phyloP scores from a whole-genome alignment of 1,140 invertebrate genomes.

The Drosophila willistoni region DNA sequence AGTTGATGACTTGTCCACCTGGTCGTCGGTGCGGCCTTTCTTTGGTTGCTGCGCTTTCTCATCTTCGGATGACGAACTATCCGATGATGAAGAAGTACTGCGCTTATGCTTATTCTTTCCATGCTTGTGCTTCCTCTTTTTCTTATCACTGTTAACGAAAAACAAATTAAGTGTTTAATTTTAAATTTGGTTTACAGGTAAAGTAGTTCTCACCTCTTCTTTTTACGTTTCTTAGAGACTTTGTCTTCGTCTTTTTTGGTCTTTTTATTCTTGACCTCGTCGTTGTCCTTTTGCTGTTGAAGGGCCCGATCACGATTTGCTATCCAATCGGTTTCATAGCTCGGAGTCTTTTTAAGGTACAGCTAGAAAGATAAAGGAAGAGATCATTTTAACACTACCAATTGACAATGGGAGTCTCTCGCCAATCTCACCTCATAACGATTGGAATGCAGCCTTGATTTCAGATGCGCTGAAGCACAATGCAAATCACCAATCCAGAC shows the following conservation, averaged over 20 bases:
- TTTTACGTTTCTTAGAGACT: conserved; percentile 73
- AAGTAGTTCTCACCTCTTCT: conserved; percentile 60
- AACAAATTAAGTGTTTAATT: not conserved
- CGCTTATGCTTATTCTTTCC: conserved; percentile 84
- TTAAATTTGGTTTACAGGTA: not conserved
- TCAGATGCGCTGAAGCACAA: conserved; percentile 92
- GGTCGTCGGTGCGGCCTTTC: conserved; percentile 43
- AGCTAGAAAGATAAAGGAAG: conserved; percentile 84
- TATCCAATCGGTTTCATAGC: conserved; percentile 93
- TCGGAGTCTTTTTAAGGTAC: conserved; percentile 91
- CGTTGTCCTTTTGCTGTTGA: conserved; percentile 83
- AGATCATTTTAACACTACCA: not conserved
- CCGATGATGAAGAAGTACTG: conserved; percentile 65
- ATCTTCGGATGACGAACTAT: conserved; percentile 80
- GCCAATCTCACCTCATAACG: conserved; percentile 89
- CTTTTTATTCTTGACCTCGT: conserved; percentile 79
- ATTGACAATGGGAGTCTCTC: not conserved
- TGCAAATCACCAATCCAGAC: conserved; percentile 94
- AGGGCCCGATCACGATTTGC: conserved; percentile 90
- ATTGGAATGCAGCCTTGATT: conserved; percentile 89
- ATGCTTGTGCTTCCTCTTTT: conserved; percentile 86
- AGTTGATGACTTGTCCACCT: conserved; percentile 82
- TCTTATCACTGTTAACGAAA: conserved; percentile 70
- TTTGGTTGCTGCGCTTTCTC: conserved; percentile 83
- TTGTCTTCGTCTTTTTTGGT: conserved; percentile 82